A percentile compares a stretch with the other conserved stretches of the same genome.
These are phyloP conservation scores for Calosoma granatense DNA, from an alignment of 1,140 invertebrate species.

Conservation along the genomic window DNA sequence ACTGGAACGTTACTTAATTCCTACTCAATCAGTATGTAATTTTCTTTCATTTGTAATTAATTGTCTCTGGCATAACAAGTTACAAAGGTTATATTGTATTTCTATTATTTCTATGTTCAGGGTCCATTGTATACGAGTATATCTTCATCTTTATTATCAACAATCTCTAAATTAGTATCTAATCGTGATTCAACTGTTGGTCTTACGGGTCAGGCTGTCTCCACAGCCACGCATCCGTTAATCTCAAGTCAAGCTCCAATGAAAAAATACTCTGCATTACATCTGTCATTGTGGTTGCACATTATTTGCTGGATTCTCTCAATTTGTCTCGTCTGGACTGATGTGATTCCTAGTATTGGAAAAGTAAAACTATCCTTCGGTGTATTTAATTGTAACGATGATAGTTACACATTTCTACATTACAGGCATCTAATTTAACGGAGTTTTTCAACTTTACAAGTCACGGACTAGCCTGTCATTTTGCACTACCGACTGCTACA, in stretches of 20 bases:
- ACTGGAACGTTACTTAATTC: conserved; percentile 34
- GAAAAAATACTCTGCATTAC: conserved; percentile 22
- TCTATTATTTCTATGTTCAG: conserved; percentile 12
- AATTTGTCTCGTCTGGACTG: conserved; percentile 37
- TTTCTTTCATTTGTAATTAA: not conserved
- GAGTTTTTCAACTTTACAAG: conserved; percentile 26
- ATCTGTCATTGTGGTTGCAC: conserved; percentile 40
- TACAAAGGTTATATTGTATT: conserved; percentile 5
- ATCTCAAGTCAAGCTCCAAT: conserved; percentile 23
- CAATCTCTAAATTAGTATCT: conserved; percentile 32
- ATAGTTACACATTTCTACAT: too few relatives aligned
- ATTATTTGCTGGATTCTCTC: conserved; percentile 33
- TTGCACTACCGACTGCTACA: conserved; percentile 17
- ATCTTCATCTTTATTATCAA: conserved; percentile 35
- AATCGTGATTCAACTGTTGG: conserved; percentile 1
- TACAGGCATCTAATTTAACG: conserved; percentile 21
- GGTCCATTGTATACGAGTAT: conserved; percentile 16
- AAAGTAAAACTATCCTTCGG: too few relatives aligned
- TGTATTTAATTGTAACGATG: too few relatives aligned
- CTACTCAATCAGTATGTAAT: not conserved
- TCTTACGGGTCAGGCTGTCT: not conserved
- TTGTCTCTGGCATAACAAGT: conserved; percentile 13
- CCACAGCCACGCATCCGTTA: conserved; percentile 30
- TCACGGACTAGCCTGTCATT: conserved; percentile 28
- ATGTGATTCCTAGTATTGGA: conserved; percentile 38